Evolutionary conservation across 2,797 vertebrate species (phyloP).

Genomic region (Hoplostethus atlanticus): DNA sequence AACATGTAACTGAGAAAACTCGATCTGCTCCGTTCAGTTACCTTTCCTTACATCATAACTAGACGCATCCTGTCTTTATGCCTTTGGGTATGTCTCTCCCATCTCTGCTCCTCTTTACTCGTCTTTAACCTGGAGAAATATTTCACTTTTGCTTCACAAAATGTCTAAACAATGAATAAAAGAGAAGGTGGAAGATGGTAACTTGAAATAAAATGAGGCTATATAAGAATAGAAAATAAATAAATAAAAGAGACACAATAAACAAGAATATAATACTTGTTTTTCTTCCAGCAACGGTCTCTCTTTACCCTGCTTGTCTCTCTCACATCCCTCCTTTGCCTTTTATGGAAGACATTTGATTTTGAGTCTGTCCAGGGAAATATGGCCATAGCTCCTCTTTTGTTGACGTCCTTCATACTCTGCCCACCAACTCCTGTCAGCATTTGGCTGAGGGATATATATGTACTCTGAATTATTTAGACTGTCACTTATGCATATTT

Average conservation of each 20-base stretch:
- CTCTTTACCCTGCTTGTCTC: background rate
- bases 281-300: background rate
- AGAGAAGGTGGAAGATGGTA: no score
- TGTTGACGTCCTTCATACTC: conserved; percentile 54
- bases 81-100: background rate
- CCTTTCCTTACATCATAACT: background rate
- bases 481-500: conserved; percentile 84
- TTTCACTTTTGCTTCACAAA: background rate
- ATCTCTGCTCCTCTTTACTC: background rate
- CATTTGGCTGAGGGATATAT: conserved; percentile 79
- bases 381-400: conserved; percentile 46
- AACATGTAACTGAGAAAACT: background rate
- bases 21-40: conserved; percentile 1
- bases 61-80: background rate
- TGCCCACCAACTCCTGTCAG: conserved; percentile 71
- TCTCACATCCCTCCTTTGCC: conserved; percentile 12
- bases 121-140: background rate
- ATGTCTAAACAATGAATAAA: no score
- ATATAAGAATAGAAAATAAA: no score
- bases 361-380: conserved; percentile 48
- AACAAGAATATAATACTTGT: background rate
- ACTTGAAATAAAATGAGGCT: no score
- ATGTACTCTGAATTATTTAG: conserved; percentile 87
- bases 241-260: background rate
- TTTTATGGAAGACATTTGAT: conserved; percentile 46